Base-by-base conservation (phyloP, 2,888 invertebrate genomes). In the Pseudococcus longispinus region DNA sequence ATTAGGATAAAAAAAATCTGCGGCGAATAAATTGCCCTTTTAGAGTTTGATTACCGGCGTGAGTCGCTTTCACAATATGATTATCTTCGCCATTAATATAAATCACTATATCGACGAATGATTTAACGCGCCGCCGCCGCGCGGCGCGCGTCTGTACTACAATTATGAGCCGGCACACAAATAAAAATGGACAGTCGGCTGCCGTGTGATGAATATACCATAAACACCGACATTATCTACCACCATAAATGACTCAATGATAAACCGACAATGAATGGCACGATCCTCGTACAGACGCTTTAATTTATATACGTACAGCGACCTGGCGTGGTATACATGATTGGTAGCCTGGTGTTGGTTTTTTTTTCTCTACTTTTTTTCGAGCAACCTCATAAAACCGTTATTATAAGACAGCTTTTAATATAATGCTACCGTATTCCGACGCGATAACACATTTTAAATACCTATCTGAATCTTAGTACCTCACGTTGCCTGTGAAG, bases 21-120 rank as follows among this genome's bases (percentile, higher is more conserved):
- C 20, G 9, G 13, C 77, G 29, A 42, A 42, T 80, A 80, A 42
- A 80, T 80, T 42, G 6, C 77, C 20, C 29, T 37, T 80, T 20
- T 23, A 60, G 11, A 74, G 42, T 80, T 80, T 80, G 32, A 80
- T 80, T 80, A 15, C 77, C n/a, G 42, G 37, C 77, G 20, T 80
- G 77, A 80, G 60, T 23, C 60, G 77, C 77, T 80, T 80, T 80
- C 77, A 80, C 32, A 80, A 80, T 20, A 80, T 42, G 37, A 80
- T 80, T 20, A 80, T 80, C 42, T 9, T 26, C 11, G 42, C 77
- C 42, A 42, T 70, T 80, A 80, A 80, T 80, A 80, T 80, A 80
- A 80, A 80, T 80, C 77, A 80, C 77, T 42, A 80, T 80, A 80
- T 80, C 77, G 77, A 42, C 77, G 77, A 80, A 42, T 80, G 77